Conservation (phyloP, 2,888 invertebrate species). For the Dusona sp. region DNA sequence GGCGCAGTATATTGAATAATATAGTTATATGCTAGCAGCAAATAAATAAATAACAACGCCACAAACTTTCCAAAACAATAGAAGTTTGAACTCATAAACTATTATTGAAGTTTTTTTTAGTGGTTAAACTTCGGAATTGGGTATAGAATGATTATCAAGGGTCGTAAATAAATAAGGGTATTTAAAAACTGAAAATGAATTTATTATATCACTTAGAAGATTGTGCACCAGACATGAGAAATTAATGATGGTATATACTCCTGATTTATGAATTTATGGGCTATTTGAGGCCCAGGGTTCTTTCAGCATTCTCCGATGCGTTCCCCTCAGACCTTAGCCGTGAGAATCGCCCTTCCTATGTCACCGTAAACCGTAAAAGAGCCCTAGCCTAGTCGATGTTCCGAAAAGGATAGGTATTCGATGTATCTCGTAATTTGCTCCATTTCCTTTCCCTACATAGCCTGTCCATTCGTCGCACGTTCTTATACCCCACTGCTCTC, state of each 20-base stretch:
- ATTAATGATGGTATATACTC: background rate
- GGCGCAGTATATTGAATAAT: background rate
- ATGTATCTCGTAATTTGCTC: slow-evolving; percentile 44
- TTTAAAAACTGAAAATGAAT: slow-evolving; percentile 32
- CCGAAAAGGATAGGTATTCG: slow-evolving; percentile 37
- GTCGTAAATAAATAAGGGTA: background rate
- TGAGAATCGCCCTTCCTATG: slow-evolving; percentile 21
- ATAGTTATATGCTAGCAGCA: background rate
- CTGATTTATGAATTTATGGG: slow-evolving; percentile 56
- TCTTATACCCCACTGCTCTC: slow-evolving; percentile 32
- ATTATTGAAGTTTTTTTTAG: background rate
- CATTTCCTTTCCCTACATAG: slow-evolving; percentile 7
- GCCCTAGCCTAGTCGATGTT: slow-evolving; percentile 49
- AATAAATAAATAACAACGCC: background rate
- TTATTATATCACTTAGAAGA: slow-evolving; percentile 30
- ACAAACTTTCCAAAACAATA: background rate
- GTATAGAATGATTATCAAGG: background rate
- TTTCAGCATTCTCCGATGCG: background rate
- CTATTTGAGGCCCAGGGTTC: slow-evolving; percentile 8
- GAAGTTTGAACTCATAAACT: background rate
- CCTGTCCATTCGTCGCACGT: slow-evolving; percentile 19
- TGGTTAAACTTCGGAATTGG: background rate
- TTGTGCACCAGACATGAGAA: background rate
- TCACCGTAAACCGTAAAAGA: slow-evolving; percentile 54
- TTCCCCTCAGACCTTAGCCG: slow-evolving; percentile 1